These are phyloP conservation scores for Hydractinia symbiolongicarpus DNA, from an alignment of 30 jellyfish, hydroid and myxozoan genomes.

Conservation along the genomic window DNA sequence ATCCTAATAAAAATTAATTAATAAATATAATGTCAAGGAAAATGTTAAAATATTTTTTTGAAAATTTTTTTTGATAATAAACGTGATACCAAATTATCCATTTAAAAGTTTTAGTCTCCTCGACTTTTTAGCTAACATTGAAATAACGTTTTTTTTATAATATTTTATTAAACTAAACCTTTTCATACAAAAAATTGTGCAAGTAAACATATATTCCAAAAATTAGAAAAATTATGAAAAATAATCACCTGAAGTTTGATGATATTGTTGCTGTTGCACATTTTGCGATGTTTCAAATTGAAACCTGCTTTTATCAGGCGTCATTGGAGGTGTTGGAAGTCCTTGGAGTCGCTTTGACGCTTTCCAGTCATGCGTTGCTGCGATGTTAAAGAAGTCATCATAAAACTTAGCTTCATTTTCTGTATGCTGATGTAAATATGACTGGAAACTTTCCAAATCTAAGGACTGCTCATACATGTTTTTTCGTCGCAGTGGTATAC, in stretches of 20 bases:
- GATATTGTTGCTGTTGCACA: not conserved
- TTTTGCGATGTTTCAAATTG: not conserved
- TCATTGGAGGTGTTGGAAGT: slow-evolving; percentile 43
- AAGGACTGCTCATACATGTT: slow-evolving; percentile 36
- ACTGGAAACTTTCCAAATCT: slow-evolving; percentile 21
- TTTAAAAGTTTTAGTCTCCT: too few relatives aligned
- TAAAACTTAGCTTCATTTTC: slow-evolving; percentile 7
- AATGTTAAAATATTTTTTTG: too few relatives aligned
- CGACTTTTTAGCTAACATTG: too few relatives aligned
- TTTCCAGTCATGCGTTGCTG: slow-evolving; percentile 33
- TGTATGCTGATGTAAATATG: slow-evolving; percentile 18
- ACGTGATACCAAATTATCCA: too few relatives aligned
- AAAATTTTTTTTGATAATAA: too few relatives aligned
- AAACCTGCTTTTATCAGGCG: slow-evolving; percentile 14
- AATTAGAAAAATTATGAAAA: too few relatives aligned
- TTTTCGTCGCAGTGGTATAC: slow-evolving; percentile 11
- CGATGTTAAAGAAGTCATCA: slow-evolving; percentile 30
- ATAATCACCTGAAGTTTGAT: not conserved
- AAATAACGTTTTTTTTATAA: too few relatives aligned
- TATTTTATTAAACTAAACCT: too few relatives aligned
- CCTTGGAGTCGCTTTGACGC: slow-evolving; percentile 23
- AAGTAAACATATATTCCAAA: too few relatives aligned
- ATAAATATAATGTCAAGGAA: not conserved
- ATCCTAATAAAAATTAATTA: not conserved
- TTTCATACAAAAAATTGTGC: too few relatives aligned